phyloP scores from a whole-genome alignment of 2,113 vertebrate species.

The Ellobius talpinus region DNA sequence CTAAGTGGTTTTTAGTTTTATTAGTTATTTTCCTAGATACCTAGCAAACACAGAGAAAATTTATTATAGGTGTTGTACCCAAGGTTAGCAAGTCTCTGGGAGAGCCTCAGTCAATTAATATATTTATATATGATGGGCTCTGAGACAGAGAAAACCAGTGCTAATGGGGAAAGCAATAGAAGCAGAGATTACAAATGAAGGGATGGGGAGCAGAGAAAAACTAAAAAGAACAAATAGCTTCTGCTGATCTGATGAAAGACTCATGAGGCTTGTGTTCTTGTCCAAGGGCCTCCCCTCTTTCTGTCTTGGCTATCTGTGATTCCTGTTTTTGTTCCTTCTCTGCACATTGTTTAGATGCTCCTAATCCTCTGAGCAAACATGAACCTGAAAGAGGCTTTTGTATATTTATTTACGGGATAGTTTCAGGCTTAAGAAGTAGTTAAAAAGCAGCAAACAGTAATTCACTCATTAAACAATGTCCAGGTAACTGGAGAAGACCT shows the following conservation, averaged over 20 bases:
- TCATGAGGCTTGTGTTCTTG: background rate
- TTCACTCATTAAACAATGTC: background rate
- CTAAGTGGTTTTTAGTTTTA: background rate
- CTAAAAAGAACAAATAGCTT: background rate
- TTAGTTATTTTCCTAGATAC: background rate
- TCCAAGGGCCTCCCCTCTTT: background rate
- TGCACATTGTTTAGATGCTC: background rate
- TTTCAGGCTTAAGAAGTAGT: background rate
- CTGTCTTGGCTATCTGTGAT: background rate
- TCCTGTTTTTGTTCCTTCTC: background rate
- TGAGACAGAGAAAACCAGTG: background rate
- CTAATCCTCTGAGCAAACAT: background rate
- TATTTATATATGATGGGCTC: background rate
- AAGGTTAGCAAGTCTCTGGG: background rate
- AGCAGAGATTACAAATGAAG: background rate
- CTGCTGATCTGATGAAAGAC: background rate
- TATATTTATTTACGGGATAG: constrained; percentile 8
- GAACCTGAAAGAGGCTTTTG: background rate
- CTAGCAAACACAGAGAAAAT: background rate
- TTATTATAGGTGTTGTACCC: background rate
- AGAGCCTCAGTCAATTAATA: background rate
- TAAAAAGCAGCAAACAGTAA: background rate
- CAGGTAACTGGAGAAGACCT: background rate
- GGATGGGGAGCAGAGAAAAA: background rate
- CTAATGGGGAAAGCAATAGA: background rate